These are phyloP conservation scores for Ceuthmochares aereus DNA, from an alignment of 2,113 vertebrate species.

Conservation along the genomic window DNA sequence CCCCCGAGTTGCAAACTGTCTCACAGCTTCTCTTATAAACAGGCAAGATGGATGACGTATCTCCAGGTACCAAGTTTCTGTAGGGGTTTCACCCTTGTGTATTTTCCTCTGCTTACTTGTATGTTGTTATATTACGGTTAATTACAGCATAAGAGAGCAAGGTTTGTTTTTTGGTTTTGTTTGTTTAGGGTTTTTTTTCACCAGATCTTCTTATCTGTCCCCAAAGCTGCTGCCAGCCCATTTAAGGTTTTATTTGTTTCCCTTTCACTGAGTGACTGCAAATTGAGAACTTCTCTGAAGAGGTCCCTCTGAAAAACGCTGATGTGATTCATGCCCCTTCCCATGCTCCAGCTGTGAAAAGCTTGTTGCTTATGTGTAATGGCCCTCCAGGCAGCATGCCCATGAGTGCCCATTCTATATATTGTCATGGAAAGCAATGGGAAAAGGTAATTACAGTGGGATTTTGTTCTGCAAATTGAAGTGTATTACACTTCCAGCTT, in stretches of 20 bases:
- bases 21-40: neutral
- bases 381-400: neutral
- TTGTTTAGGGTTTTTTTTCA: neutral
- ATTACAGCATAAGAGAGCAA: neutral
- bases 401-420: neutral
- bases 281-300: neutral
- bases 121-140: neutral
- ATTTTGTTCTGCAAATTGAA: neutral
- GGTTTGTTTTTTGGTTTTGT: neutral
- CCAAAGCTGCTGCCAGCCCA: neutral
- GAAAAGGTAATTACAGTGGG: neutral
- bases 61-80: neutral
- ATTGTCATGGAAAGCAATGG: neutral
- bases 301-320: neutral
- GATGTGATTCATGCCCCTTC: neutral
- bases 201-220: neutral
- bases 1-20: neutral
- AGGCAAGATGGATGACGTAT: neutral
- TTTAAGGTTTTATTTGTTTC: conserved; percentile 8
- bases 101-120: neutral
- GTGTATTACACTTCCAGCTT: neutral
- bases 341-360: neutral
- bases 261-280: neutral
- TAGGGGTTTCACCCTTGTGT: neutral
- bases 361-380: neutral